Evolutionary conservation across 1,140 invertebrate genomes (phyloP).

Genomic region (Lepidurus packardi): DNA sequence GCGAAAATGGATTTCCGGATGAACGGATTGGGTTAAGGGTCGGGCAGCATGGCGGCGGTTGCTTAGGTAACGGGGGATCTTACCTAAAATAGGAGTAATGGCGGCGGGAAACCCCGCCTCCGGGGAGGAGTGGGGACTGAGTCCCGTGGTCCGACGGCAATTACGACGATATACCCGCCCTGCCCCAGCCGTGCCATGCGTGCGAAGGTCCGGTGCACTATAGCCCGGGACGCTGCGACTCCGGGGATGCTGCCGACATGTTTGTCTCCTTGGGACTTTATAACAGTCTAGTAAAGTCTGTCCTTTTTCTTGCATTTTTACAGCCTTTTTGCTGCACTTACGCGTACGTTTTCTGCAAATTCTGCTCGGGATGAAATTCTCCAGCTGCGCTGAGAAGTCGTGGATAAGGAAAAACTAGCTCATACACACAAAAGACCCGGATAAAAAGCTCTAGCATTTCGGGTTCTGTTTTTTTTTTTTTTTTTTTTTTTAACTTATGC

Average conservation of each 20-base stretch:
- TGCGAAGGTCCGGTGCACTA: background rate
- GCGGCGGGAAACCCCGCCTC: background rate
- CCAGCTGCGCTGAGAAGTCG: constrained; percentile 6
- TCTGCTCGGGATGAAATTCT: background rate
- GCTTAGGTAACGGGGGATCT: background rate
- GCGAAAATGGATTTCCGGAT: background rate
- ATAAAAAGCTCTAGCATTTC: no score
- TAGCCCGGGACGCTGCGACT: background rate
- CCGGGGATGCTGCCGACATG: constrained; percentile 7
- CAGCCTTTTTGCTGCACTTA: constrained; percentile 9
- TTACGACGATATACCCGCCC: background rate
- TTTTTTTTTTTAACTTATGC: background rate
- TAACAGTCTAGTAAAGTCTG: background rate
- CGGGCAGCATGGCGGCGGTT: background rate
- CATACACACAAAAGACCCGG: background rate
- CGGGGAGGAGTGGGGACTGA: background rate
- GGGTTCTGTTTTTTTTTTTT: background rate
- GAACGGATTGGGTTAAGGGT: background rate
- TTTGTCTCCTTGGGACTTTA: background rate
- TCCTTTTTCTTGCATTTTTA: background rate
- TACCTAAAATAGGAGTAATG: background rate
- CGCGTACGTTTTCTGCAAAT: constrained; percentile 2
- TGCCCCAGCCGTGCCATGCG: background rate
- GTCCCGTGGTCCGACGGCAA: background rate
- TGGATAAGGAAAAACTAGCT: background rate